Base-by-base conservation (phyloP, 2,797 vertebrate genomes). In the Benthosema pterotum region DNA sequence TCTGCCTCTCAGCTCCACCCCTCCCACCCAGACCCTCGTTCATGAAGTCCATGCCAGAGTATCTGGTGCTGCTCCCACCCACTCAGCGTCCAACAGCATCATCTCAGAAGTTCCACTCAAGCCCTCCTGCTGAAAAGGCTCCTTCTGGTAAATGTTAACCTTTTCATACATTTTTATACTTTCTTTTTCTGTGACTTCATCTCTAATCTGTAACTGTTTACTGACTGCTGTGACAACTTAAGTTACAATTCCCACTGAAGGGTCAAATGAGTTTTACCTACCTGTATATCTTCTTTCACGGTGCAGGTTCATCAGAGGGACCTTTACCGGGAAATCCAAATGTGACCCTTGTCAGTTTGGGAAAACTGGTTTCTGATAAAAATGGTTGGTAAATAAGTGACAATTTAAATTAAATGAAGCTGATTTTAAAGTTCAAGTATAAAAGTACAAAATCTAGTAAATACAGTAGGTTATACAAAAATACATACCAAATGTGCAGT, bases 271-370 rank as follows among this genome's bases (percentile, higher is more conserved):
- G 4, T 42, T 62, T 46, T 52, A n/a, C 12, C n/a, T n/a, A n/a
- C n/a, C n/a, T n/a, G n/a, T n/a, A n/a, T 17, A 19, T 69, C 46
- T 42, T 25, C 17, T 43, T 65, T 53, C 49, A 63, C 25, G 19
- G 5, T 15, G 9, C 56, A 79, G 79, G 43, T 42, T 54, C 63
- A 17, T 43, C 52, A 48, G 80, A 88, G 3, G 71, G 51, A 4
- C 65, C 62, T n/a, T 77, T 93, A 50, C 69, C 59, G 2, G 91
- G 91, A 51, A 91, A 92, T 73, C 91, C 91, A 6, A 92, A 92
- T 1, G 86, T 92, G 57, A 72, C 92, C 60, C 90, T 91, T 12
- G 71, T 90, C 67, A 87, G 83, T 80, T 83, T 92, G 76, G 88
- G 86, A 42, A 89, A 83, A 67, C 52, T 92, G 51, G 60, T 91